A percentile compares a stretch with the other conserved stretches of the same genome.
These are phyloP conservation scores for Hippocampus comes DNA, from an alignment of 2,113 vertebrate genomes.

Conservation along the genomic window DNA sequence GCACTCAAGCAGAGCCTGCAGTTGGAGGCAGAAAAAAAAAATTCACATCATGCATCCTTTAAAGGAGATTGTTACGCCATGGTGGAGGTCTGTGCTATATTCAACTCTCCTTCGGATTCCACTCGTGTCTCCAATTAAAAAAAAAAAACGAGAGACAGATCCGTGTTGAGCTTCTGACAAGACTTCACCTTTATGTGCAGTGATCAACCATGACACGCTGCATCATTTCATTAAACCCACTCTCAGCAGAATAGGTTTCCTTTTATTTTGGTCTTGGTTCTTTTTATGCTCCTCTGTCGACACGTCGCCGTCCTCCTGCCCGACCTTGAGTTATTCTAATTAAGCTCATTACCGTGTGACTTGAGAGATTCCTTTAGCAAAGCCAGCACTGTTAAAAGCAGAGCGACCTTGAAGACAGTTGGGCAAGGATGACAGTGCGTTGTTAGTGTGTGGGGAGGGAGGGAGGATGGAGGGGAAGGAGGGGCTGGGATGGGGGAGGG, in stretches of 20 bases:
- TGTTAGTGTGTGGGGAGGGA: slow-evolving; percentile 23
- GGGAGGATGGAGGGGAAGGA: too few relatives aligned
- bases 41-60: too few relatives aligned
- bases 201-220: neutral
- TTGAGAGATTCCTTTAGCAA: slow-evolving; percentile 27
- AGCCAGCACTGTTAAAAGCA: slow-evolving; percentile 20
- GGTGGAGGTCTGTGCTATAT: neutral
- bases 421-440: slow-evolving; percentile 24
- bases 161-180: slow-evolving; percentile 7
- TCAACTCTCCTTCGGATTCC: neutral
- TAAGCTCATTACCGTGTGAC: slow-evolving; percentile 47
- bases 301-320: slow-evolving; percentile 9
- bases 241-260: neutral
- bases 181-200: slow-evolving; percentile 6
- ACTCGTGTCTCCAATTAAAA: neutral
- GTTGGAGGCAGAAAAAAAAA: too few relatives aligned
- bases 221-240: neutral
- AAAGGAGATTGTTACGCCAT: too few relatives aligned
- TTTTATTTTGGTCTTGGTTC: slow-evolving; percentile 2
- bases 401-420: slow-evolving; percentile 46
- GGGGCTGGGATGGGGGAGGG: neutral
- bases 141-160: neutral
- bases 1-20: too few relatives aligned
- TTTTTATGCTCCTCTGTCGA: slow-evolving; percentile 6
- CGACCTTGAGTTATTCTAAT: slow-evolving; percentile 62